Evolutionary conservation across 2,797 vertebrate species (phyloP).

Genomic region (Philypnodon macrostomus): DNA sequence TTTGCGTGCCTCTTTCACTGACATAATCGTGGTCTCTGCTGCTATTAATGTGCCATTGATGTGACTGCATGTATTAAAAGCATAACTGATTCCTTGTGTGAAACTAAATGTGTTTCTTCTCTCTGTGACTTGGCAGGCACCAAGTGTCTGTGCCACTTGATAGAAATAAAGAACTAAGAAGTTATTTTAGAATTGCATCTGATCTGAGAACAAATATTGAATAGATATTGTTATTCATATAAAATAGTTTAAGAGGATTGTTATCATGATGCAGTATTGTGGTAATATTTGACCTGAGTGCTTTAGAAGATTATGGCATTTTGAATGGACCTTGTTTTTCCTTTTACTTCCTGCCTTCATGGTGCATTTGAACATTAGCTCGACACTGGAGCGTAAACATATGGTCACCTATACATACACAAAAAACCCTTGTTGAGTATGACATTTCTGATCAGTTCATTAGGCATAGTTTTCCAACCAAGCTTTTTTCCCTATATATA

Average conservation of each 20-base stretch:
- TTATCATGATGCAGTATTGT: too few species aligned
- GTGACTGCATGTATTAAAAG: slow-evolving; percentile 61
- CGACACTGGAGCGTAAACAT: too few species aligned
- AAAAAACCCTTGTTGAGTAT: too few species aligned
- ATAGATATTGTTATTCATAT: slow-evolving; percentile 4
- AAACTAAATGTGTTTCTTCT: slow-evolving; percentile 22
- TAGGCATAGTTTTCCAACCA: too few species aligned
- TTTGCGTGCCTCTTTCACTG: slow-evolving; percentile 52
- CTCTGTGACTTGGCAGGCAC: slow-evolving; percentile 15
- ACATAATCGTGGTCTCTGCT: slow-evolving; percentile 63
- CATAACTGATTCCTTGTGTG: slow-evolving; percentile 43
- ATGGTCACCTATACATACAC: too few species aligned
- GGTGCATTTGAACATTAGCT: too few species aligned
- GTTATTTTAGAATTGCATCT: slow-evolving; percentile 25
- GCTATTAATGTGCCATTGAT: slow-evolving; percentile 69
- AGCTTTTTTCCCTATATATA: too few species aligned
- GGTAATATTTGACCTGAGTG: too few species aligned
- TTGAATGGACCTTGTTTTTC: too few species aligned
- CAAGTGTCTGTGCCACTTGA: slow-evolving; percentile 29
- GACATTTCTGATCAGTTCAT: too few species aligned
- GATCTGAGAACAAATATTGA: slow-evolving; percentile 16
- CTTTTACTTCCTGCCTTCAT: too few species aligned
- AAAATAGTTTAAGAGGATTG: neutral
- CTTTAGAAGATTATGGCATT: too few species aligned
- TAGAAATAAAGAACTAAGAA: slow-evolving; percentile 22